A percentile compares a stretch with the other conserved stretches of the same genome.
Conservation (phyloP, 2,888 invertebrate genomes). For the Eristalis arbustorum region DNA sequence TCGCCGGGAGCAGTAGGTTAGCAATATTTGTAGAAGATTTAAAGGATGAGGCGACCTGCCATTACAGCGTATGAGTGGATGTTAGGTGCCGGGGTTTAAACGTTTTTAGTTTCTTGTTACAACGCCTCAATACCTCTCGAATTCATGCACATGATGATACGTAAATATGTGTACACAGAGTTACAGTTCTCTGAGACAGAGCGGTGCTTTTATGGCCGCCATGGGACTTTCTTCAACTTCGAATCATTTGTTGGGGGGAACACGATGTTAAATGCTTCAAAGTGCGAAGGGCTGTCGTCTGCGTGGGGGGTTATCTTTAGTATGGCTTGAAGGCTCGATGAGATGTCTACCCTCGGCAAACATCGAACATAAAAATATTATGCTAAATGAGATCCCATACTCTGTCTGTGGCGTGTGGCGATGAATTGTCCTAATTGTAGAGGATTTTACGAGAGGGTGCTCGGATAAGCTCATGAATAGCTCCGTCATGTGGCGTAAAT, state of each 20-base stretch:
- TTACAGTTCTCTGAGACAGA: background rate
- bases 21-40: background rate
- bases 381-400: background rate
- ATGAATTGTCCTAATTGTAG: background rate
- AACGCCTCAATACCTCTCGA: background rate
- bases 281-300: background rate
- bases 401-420: background rate
- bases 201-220: background rate
- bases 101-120: background rate
- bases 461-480: background rate
- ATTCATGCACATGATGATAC: background rate
- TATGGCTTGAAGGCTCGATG: background rate
- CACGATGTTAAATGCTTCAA: background rate
- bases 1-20: background rate
- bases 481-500: background rate
- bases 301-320: background rate
- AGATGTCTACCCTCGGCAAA: background rate
- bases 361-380: background rate
- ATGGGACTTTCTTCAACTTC: background rate
- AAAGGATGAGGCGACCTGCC: background rate
- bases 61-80: no score
- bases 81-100: background rate
- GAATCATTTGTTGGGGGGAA: background rate
- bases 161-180: background rate
- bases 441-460: background rate